phyloP scores from a whole-genome alignment of 2,888 invertebrate species.

The Cephalotes varians region DNA sequence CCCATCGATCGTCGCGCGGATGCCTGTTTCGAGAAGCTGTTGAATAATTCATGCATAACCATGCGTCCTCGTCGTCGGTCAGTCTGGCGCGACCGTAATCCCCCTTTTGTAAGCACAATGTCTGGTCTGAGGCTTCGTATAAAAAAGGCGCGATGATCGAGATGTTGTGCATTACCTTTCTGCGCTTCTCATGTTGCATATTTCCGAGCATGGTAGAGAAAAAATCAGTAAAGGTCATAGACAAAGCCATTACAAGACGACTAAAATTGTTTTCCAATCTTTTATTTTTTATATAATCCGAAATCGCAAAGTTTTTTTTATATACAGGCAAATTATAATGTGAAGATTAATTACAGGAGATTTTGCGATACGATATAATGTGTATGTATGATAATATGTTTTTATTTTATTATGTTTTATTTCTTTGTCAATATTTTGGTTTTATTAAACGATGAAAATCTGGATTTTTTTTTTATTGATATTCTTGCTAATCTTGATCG shows the following conservation, averaged over 20 bases:
- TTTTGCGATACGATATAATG: background rate
- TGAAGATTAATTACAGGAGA: background rate
- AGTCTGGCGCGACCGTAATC: conserved; percentile 71
- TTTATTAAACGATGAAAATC: background rate
- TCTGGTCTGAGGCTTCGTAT: conserved; percentile 46
- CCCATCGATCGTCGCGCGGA: conserved; percentile 45
- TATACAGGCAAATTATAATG: background rate
- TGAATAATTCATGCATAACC: conserved; percentile 78
- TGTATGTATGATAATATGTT: background rate
- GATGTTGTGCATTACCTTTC: conserved; percentile 46
- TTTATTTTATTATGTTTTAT: background rate
- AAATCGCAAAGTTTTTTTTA: background rate
- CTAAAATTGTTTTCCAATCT: background rate
- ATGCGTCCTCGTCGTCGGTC: conserved; percentile 70
- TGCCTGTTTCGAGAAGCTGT: conserved; percentile 68
- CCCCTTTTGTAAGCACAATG: conserved; percentile 63
- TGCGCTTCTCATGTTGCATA: conserved; percentile 19
- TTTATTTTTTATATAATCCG: background rate
- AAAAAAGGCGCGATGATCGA: conserved; percentile 62
- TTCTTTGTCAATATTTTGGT: background rate
- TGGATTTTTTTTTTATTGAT: background rate
- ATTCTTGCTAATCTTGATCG: background rate
- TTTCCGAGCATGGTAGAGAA: background rate
- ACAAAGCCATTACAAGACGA: background rate
- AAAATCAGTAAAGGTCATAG: background rate